Evolutionary conservation across 53 echinoderm and acorn worm species (phyloP), one percentile per base, ranked within the genome.

Genomic region (Henricia sp.): DNA sequence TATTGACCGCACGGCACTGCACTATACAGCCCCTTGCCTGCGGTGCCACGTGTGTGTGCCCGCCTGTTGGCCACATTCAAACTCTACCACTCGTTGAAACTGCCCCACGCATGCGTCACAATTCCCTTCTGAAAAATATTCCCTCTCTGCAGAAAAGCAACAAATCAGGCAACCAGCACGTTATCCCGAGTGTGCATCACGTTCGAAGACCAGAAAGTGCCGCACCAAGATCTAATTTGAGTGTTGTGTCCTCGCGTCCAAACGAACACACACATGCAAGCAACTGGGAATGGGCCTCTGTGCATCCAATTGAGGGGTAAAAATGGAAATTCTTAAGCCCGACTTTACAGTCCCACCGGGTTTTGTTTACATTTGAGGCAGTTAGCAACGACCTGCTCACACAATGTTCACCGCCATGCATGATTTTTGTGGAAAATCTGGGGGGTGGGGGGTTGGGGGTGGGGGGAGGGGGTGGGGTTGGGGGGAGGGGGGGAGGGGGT

Each of bases 221-320:
- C 40, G 59, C 56, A 76, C 35, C 26, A 58, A n/a, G 37, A 58
- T 76, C 42, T 38, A 76, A 76, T 76, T 67, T 37, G 57, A 76
- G 38, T 20, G 41, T 53, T 56, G 39, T n/a, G n/a, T n/a, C n/a
- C n/a, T n/a, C n/a, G n/a, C n/a, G n/a, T n/a, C n/a, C n/a, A n/a
- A n/a, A n/a, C n/a, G n/a, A n/a, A n/a, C n/a, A n/a, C n/a, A n/a
- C n/a, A n/a, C n/a, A n/a, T n/a, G n/a, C n/a, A n/a, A n/a, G n/a
- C n/a, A n/a, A n/a, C n/a, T n/a, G n/a, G n/a, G n/a, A n/a, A n/a
- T n/a, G n/a, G n/a, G n/a, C n/a, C n/a, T n/a, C n/a, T n/a, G n/a
- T n/a, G n/a, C n/a, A n/a, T n/a, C n/a, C n/a, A n/a, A n/a, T n/a
- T n/a, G n/a, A n/a, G n/a, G n/a, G n/a, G n/a, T n/a, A n/a, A n/a